Conservation (phyloP, 2,888 invertebrate species). For the Ophioninae sp. region DNA sequence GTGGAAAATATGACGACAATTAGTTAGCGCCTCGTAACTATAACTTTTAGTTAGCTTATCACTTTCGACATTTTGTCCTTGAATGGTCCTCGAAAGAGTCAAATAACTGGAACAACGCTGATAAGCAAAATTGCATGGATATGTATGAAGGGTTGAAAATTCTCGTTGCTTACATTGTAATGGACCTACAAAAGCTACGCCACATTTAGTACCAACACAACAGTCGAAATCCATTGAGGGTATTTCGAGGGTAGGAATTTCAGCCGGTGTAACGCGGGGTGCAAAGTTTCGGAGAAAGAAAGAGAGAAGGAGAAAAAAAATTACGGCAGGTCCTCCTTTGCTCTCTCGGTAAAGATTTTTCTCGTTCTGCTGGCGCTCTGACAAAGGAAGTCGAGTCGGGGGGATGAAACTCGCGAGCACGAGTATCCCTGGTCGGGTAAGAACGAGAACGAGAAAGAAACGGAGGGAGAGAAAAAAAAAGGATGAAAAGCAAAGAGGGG, state of each 20-base stretch:
- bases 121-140: neutral
- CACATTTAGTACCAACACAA: slow-evolving; percentile 14
- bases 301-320: slow-evolving; percentile 67
- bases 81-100: neutral
- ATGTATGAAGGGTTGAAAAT: neutral
- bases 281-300: slow-evolving; percentile 46
- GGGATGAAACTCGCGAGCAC: slow-evolving; percentile 55
- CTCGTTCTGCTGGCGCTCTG: slow-evolving; percentile 33
- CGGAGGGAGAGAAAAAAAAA: slow-evolving; percentile 19
- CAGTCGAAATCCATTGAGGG: slow-evolving; percentile 28
- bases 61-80: neutral
- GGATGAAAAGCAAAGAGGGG: neutral
- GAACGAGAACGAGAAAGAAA: slow-evolving; percentile 30
- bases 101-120: neutral
- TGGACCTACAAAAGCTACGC: neutral
- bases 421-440: slow-evolving; percentile 68
- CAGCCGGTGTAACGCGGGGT: slow-evolving; percentile 57
- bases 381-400: slow-evolving; percentile 57
- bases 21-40: neutral
- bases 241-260: slow-evolving; percentile 49
- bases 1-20: too few relatives aligned
- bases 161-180: neutral
- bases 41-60: slow-evolving; percentile 15
- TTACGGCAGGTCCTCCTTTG: slow-evolving; percentile 73
- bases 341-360: slow-evolving; percentile 31